phyloP scores from a whole-genome alignment of 1,140 invertebrate genomes.

The Patella vulgata region DNA sequence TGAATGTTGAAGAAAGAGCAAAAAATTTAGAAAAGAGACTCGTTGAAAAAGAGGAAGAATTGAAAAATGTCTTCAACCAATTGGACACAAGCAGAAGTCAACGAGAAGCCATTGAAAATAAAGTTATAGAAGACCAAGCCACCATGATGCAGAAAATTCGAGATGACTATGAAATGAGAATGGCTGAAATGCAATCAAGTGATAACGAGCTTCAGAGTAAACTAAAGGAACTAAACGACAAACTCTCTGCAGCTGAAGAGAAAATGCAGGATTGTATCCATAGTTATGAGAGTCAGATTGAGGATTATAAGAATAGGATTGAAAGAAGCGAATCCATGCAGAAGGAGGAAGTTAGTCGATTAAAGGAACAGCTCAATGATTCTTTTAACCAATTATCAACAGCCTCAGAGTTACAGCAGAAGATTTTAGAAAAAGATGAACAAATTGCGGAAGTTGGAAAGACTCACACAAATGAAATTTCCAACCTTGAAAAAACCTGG shows the following conservation, averaged over 20 bases:
- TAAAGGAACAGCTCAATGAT: slow-evolving; percentile 50
- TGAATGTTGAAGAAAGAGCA: slow-evolving; percentile 7
- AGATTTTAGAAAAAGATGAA: slow-evolving; percentile 46
- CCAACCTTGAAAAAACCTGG: slow-evolving; percentile 47
- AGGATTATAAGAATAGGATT: slow-evolving; percentile 54
- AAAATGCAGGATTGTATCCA: slow-evolving; percentile 55
- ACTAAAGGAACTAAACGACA: slow-evolving; percentile 52
- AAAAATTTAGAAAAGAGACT: slow-evolving; percentile 15
- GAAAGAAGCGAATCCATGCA: slow-evolving; percentile 43
- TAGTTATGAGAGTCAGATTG: slow-evolving; percentile 58
- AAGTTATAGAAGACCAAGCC: slow-evolving; percentile 9
- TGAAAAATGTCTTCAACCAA: neutral
- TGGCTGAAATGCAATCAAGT: slow-evolving; percentile 41
- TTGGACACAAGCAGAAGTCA: neutral
- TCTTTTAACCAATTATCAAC: slow-evolving; percentile 23
- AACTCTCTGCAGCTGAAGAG: slow-evolving; percentile 50
- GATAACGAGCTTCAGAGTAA: slow-evolving; percentile 54
- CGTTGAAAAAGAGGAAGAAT: slow-evolving; percentile 17
- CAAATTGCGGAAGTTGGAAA: slow-evolving; percentile 44
- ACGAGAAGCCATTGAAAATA: neutral
- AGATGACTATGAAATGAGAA: slow-evolving; percentile 35
- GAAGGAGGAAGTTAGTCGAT: slow-evolving; percentile 47
- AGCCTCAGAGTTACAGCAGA: slow-evolving; percentile 1
- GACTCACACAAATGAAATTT: slow-evolving; percentile 50
- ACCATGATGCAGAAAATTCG: slow-evolving; percentile 10